phyloP scores from a whole-genome alignment of 2,797 vertebrate genomes.

The Gallinago solitaria region DNA sequence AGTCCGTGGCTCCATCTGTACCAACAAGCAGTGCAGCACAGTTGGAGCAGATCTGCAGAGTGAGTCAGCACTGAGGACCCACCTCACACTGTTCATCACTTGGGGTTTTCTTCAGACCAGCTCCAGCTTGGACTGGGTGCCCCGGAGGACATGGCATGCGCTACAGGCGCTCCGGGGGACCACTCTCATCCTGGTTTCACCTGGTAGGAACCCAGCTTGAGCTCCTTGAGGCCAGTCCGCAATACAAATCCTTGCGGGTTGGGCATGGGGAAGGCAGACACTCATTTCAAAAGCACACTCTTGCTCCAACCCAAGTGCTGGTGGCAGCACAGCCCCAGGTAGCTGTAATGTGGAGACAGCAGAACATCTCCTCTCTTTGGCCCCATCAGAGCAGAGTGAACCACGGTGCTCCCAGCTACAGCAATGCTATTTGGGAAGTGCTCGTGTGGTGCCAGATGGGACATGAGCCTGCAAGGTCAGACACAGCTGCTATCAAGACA shows the following conservation, averaged over 20 bases:
- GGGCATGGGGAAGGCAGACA: not conserved
- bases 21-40: not conserved
- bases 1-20: not conserved
- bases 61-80: not conserved
- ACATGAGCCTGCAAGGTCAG: not conserved
- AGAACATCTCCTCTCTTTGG: not conserved
- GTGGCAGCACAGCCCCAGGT: not conserved
- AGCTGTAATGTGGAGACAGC: not conserved
- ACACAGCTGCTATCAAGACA: accelerated
- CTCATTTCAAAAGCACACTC: not conserved
- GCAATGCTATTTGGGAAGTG: not conserved
- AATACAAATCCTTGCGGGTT: not conserved
- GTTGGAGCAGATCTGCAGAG: not conserved
- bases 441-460: not conserved
- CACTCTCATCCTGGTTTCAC: not conserved
- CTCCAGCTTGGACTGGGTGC: not conserved
- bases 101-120: not conserved
- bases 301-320: not conserved
- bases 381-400: not conserved
- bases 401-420: not conserved
- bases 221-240: not conserved
- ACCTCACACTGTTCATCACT: not conserved
- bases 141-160: not conserved
- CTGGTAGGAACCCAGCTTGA: not conserved
- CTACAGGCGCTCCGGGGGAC: not conserved